Evolutionary conservation across 2,888 invertebrate species (phyloP), one percentile per base, ranked within the genome.

Genomic region (Hemaris fuciformis): DNA sequence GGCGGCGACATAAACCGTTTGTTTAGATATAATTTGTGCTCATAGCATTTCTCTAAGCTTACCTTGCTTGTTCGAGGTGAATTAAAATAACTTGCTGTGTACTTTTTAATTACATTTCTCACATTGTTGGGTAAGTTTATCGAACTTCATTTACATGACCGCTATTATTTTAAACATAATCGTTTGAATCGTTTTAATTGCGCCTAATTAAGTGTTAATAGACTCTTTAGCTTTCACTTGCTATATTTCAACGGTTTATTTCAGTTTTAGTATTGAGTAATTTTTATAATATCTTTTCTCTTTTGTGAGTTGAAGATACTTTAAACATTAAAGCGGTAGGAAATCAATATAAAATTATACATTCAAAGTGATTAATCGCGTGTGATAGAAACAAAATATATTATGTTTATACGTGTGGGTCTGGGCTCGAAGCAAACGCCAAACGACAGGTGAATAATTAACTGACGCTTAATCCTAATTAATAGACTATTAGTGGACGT

Each of bases 401-500:
- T 60, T 20, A 59, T 34, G 46, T 46, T 34, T 46, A 45, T 59
- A 23, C 34, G 46, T 46, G 45, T 45, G 34, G 45, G 18, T 59
- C 20, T 68, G 64, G 71, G 69, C 76, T 76, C 76, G 79, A 81
- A 81, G 77, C 73, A 64, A 67, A 65, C 70, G 65, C 69, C 68
- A 72, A 73, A 77, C 77, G 77, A 84, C 85, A 87, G 85, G 80
- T 83, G 77, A 87, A 86, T 84, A 77, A 79, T 89, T 85, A 85
- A 81, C 81, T 81, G 75, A 73, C 84, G 76, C 79, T 79, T 87
- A 89, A 88, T 85, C 82, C 88, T 88, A 85, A 91, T 90, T 89
- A 89, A 91, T 91, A 78, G 88, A 66, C 85, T 87, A 87, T 90
- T 89, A 89, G 85, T 75, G 63, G 84, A 83, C 86, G 76, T 86